Evolutionary conservation across 1,140 invertebrate species (phyloP).

Genomic region (Pseudoatta argentina): DNA sequence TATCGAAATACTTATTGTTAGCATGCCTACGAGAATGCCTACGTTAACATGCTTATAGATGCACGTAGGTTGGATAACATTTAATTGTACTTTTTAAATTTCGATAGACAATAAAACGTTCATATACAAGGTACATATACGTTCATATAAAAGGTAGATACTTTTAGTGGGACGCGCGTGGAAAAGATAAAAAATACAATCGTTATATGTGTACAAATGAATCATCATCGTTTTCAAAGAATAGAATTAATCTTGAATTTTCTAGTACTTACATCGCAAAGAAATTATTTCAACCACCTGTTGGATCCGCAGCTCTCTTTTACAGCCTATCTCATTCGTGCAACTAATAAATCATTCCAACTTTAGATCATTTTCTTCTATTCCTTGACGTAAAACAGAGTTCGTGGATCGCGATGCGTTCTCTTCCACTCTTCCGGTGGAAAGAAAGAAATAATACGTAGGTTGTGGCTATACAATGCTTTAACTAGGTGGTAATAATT

Average conservation of each 20-base stretch:
- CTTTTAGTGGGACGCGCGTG: not conserved
- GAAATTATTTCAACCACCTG: slow-evolving; percentile 59
- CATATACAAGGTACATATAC: not conserved
- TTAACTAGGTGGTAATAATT: not conserved
- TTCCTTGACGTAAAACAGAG: not conserved
- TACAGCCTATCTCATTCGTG: slow-evolving; percentile 1
- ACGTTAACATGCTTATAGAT: too few relatives aligned
- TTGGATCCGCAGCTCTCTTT: slow-evolving; percentile 33
- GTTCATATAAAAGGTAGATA: not conserved
- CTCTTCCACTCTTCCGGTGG: not conserved
- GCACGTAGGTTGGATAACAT: too few relatives aligned
- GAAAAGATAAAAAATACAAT: not conserved
- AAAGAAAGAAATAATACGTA: not conserved
- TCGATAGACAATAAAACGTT: not conserved
- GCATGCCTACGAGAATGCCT: not conserved
- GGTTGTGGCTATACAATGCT: not conserved
- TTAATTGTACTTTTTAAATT: not conserved
- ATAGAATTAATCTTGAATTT: slow-evolving; percentile 27
- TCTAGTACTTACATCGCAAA: not conserved
- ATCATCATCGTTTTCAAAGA: slow-evolving; percentile 33
- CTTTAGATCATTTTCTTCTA: not conserved
- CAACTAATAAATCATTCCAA: slow-evolving; percentile 11
- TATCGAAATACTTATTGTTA: not conserved
- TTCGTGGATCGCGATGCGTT: not conserved
- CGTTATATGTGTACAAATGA: not conserved